Conservation (phyloP, 2,888 invertebrate species). For the Drosophila meridionalis region DNA sequence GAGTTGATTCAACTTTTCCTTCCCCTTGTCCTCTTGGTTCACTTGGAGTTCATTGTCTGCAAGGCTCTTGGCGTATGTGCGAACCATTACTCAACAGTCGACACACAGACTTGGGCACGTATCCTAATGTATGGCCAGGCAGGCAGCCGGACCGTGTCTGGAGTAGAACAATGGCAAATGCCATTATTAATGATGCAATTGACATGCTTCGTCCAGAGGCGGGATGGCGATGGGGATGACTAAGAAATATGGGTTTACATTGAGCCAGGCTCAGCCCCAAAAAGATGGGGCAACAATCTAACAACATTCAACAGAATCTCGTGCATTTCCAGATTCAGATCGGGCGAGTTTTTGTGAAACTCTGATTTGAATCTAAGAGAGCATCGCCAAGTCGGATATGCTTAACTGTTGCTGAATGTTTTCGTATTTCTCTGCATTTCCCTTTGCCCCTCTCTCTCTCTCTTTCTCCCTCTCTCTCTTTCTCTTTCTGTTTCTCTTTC, state of each 20-base stretch:
- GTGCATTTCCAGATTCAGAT: constrained; percentile 41
- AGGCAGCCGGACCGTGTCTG: constrained; percentile 13
- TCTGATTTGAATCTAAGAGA: not conserved
- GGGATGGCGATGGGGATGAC: constrained; percentile 10
- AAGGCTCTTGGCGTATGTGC: constrained; percentile 44
- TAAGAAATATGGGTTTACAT: constrained; percentile 53
- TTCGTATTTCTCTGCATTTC: not conserved
- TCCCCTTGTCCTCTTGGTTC: constrained; percentile 7
- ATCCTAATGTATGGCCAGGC: constrained; percentile 34
- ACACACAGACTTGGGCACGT: constrained; percentile 41
- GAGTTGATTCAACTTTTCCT: constrained; percentile 9
- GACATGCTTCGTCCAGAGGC: constrained; percentile 54
- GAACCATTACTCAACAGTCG: constrained; percentile 53
- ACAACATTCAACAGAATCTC: constrained; percentile 37
- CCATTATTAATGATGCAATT: constrained; percentile 78
- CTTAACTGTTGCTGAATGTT: not conserved
- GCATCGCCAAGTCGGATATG: constrained; percentile 1
- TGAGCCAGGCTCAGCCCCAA: constrained; percentile 14
- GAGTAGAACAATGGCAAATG: constrained; percentile 41
- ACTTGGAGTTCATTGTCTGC: constrained; percentile 58
- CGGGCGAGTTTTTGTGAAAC: too few species aligned
- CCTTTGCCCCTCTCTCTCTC: constrained; percentile 7
- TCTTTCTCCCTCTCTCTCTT: not conserved
- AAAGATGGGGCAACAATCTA: constrained; percentile 19
- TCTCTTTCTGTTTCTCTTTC: too few species aligned